These are phyloP conservation scores for Crossocerus cetratus DNA, from an alignment of 2,888 invertebrate genomes.

Conservation along the genomic window DNA sequence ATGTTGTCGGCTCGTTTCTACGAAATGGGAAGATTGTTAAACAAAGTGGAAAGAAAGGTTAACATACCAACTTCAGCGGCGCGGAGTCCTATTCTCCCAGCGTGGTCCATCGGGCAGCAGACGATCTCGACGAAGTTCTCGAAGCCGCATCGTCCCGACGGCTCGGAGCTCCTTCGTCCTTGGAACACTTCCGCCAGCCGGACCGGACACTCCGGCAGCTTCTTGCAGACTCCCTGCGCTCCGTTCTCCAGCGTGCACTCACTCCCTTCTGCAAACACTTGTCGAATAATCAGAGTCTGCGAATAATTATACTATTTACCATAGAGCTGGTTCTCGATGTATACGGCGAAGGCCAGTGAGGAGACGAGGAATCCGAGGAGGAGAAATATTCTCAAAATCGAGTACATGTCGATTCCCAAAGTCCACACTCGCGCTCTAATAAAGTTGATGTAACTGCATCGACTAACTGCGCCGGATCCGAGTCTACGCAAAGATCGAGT, in stretches of 20 bases:
- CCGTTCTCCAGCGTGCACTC: conserved; percentile 55
- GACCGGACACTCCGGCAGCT: conserved; percentile 60
- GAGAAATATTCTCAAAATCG: neutral
- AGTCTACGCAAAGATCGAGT: no score
- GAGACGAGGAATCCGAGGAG: neutral
- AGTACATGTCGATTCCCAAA: no score
- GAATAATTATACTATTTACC: conserved; percentile 21
- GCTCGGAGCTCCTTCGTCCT: conserved; percentile 47
- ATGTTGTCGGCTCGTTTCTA: no score
- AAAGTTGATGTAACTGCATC: no score
- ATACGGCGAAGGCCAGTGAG: neutral
- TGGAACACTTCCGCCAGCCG: conserved; percentile 55
- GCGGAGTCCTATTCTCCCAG: conserved; percentile 35
- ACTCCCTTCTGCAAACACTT: conserved; percentile 49
- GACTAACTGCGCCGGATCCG: no score
- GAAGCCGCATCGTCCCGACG: conserved; percentile 77
- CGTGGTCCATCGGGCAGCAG: conserved; percentile 76
- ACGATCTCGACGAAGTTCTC: conserved; percentile 76
- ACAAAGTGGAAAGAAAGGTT: no score
- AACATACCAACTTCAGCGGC: conserved; percentile 66
- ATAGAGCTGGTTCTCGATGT: neutral
- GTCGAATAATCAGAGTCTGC: neutral
- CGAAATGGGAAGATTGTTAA: no score
- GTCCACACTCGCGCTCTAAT: no score
- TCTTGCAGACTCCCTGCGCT: conserved; percentile 59